Conservation (phyloP, 2,888 invertebrate species). For the Saturnia pavonia region DNA sequence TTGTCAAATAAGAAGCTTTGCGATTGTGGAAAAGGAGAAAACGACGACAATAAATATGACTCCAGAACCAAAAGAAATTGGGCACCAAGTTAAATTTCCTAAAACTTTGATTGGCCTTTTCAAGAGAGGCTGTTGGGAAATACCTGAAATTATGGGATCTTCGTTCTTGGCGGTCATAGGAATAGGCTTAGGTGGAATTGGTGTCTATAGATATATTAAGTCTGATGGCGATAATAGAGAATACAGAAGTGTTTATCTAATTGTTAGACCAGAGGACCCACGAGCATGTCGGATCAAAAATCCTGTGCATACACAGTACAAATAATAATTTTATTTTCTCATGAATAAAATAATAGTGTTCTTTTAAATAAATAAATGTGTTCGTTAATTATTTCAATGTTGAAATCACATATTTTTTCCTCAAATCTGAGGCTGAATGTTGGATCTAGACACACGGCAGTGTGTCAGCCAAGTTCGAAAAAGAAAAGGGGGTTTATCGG, state of each 20-base stretch:
- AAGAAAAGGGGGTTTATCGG: too few relatives aligned
- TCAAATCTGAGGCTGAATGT: too few relatives aligned
- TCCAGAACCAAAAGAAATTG: slow-evolving; percentile 49
- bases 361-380: neutral
- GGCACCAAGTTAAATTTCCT: slow-evolving; percentile 53
- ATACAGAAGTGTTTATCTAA: slow-evolving; percentile 82
- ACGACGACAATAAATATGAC: slow-evolving; percentile 32
- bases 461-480: too few relatives aligned
- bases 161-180: slow-evolving; percentile 81
- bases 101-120: slow-evolving; percentile 53
- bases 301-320: slow-evolving; percentile 52
- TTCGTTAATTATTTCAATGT: neutral
- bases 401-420: too few relatives aligned
- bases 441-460: too few relatives aligned
- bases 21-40: neutral
- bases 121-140: slow-evolving; percentile 82
- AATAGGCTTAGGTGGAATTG: slow-evolving; percentile 67
- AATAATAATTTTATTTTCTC: slow-evolving; percentile 22
- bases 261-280: slow-evolving; percentile 85
- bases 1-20: neutral
- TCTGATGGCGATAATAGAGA: slow-evolving; percentile 84
- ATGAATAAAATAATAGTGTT: neutral
- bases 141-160: slow-evolving; percentile 86
- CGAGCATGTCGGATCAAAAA: slow-evolving; percentile 66
- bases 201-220: slow-evolving; percentile 66